These are phyloP conservation scores for Manduca sexta DNA, from an alignment of 1,140 invertebrate genomes.

Conservation along the genomic window DNA sequence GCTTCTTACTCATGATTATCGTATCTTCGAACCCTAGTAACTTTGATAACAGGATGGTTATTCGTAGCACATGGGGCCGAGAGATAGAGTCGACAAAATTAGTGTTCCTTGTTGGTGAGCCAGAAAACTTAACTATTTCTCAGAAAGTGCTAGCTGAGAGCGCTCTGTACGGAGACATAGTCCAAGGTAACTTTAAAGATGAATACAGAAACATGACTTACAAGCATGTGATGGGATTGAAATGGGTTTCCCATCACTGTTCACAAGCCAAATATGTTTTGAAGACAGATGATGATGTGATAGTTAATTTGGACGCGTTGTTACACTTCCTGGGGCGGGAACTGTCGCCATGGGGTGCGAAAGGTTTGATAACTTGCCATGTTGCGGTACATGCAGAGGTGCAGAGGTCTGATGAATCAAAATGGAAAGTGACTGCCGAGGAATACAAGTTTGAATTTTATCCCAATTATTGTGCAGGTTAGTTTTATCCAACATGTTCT, in stretches of 20 bases:
- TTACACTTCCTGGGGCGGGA: slow-evolving; percentile 75
- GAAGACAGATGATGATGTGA: slow-evolving; percentile 87
- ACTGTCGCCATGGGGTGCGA: slow-evolving; percentile 74
- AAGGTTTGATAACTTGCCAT: slow-evolving; percentile 76
- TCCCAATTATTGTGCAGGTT: slow-evolving; percentile 79
- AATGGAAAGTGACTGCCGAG: slow-evolving; percentile 83
- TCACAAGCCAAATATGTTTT: slow-evolving; percentile 81
- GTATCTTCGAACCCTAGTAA: slow-evolving; percentile 81
- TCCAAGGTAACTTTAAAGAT: slow-evolving; percentile 87
- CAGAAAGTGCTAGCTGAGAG: slow-evolving; percentile 78
- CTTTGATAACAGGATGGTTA: slow-evolving; percentile 74
- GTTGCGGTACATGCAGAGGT: slow-evolving; percentile 63
- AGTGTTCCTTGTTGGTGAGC: slow-evolving; percentile 81
- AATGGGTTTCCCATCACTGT: slow-evolving; percentile 84
- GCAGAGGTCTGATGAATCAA: slow-evolving; percentile 79
- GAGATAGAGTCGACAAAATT: slow-evolving; percentile 62
- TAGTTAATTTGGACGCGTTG: slow-evolving; percentile 81
- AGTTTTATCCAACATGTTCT: too few relatives aligned
- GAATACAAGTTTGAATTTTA: slow-evolving; percentile 80
- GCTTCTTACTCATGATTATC: slow-evolving; percentile 75
- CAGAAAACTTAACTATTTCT: slow-evolving; percentile 42
- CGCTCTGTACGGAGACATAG: slow-evolving; percentile 77
- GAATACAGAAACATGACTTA: slow-evolving; percentile 90
- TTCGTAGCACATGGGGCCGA: slow-evolving; percentile 81
- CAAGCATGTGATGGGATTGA: slow-evolving; percentile 89